These are phyloP conservation scores for Muntiacus reevesi DNA, from an alignment of 2,113 vertebrate genomes.

Conservation along the genomic window DNA sequence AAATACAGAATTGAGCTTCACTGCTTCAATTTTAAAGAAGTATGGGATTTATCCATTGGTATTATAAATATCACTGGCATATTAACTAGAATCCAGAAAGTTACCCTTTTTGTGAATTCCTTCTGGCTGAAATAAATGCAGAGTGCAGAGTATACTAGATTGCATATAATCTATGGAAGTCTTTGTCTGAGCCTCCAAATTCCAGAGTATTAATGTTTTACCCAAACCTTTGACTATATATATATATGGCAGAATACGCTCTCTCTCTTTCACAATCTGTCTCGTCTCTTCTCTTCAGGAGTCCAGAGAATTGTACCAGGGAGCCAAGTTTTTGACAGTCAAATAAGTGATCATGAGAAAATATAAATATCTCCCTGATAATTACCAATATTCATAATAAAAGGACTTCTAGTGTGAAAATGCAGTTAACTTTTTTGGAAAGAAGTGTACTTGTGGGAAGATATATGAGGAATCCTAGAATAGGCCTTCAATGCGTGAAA, in stretches of 20 bases:
- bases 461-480: background rate
- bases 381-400: background rate
- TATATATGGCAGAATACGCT: background rate
- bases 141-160: background rate
- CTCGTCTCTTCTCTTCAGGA: background rate
- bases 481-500: background rate
- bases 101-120: background rate
- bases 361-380: background rate
- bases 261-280: background rate
- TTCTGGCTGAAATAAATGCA: background rate
- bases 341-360: background rate
- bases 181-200: background rate
- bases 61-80: too few species aligned
- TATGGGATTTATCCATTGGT: background rate
- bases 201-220: background rate
- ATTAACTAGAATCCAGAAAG: background rate
- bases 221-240: background rate
- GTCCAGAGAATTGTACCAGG: background rate
- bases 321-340: background rate
- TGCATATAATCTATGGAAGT: background rate
- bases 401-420: background rate
- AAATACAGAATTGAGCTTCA: background rate
- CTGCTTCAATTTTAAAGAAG: background rate
- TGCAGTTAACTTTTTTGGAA: background rate
- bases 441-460: background rate